These are phyloP conservation scores for Ceratoteleas bidentatus DNA, from an alignment of 1,140 invertebrate genomes.

Conservation along the genomic window DNA sequence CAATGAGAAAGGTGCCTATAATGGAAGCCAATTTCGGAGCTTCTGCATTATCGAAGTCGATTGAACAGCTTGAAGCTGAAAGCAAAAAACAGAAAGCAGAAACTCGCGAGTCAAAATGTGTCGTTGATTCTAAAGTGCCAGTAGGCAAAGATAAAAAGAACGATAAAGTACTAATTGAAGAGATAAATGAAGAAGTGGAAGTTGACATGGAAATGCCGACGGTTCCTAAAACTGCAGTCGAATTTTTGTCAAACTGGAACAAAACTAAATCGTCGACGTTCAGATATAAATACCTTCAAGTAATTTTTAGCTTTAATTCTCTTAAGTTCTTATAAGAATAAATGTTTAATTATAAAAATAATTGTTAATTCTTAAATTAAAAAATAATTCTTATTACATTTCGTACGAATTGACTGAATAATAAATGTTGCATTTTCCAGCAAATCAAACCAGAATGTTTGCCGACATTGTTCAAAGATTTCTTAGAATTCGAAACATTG, in stretches of 20 bases:
- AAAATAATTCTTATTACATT: no score
- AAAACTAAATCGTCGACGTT: conserved; percentile 71
- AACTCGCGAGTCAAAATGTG: conserved; percentile 6
- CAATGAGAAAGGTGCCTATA: conserved; percentile 63
- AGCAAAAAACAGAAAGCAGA: conserved; percentile 33
- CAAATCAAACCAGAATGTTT: conserved; percentile 81
- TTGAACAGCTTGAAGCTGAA: conserved; percentile 36
- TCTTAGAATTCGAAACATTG: conserved; percentile 83
- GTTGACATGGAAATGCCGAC: conserved; percentile 69
- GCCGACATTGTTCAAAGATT: conserved; percentile 83
- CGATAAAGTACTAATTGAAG: conserved; percentile 42
- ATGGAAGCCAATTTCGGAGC: conserved; percentile 56
- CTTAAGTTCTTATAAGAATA: no score
- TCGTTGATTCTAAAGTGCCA: conserved; percentile 8
- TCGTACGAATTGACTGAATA: no score
- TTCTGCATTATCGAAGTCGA: conserved; percentile 43
- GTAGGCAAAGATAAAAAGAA: conserved; percentile 37
- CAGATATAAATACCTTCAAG: conserved; percentile 78
- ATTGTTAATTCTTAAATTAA: conserved; percentile 6
- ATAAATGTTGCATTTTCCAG: conserved; percentile 75
- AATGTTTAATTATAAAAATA: no score
- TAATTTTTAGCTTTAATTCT: no score
- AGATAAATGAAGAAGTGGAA: conserved; percentile 40
- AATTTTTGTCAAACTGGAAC: conserved; percentile 83
- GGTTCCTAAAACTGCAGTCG: conserved; percentile 82